These are phyloP conservation scores for Neodon shergylaensis DNA, from an alignment of 2,113 vertebrate genomes.

Conservation along the genomic window DNA sequence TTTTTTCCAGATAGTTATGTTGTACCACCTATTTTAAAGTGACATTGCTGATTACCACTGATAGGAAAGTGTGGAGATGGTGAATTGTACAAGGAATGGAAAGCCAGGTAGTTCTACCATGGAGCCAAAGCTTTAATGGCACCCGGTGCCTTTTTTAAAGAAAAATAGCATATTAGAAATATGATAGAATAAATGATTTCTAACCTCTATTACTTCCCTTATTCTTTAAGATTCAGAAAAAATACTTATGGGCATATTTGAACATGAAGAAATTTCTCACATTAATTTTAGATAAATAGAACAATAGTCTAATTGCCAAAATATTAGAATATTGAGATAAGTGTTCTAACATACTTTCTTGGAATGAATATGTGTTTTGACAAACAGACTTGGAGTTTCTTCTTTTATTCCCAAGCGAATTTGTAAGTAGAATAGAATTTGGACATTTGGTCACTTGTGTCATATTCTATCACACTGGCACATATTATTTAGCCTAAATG, in stretches of 20 bases:
- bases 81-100: slow-evolving; percentile 56
- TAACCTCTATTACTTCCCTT: slow-evolving; percentile 59
- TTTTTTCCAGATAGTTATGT: not conserved
- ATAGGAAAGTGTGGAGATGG: slow-evolving; percentile 72
- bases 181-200: slow-evolving; percentile 69
- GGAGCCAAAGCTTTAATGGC: slow-evolving; percentile 54
- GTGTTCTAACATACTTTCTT: slow-evolving; percentile 33
- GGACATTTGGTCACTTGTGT: not conserved
- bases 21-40: not conserved
- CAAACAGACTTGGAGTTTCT: not conserved
- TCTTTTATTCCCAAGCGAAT: slow-evolving; percentile 23
- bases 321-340: slow-evolving; percentile 66
- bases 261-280: slow-evolving; percentile 74
- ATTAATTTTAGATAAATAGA: slow-evolving; percentile 79
- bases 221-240: slow-evolving; percentile 68
- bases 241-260: slow-evolving; percentile 77
- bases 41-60: slow-evolving; percentile 58
- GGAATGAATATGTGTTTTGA: slow-evolving; percentile 47
- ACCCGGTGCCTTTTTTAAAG: slow-evolving; percentile 69
- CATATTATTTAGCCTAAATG: not conserved
- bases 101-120: slow-evolving; percentile 21
- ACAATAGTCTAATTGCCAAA: slow-evolving; percentile 50
- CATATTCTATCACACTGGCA: not conserved
- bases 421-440: not conserved
- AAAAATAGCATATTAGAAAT: slow-evolving; percentile 66